A percentile compares a stretch with the other conserved stretches of the same genome.
These are phyloP conservation scores for Oreortyx pictus DNA, from an alignment of 2,797 vertebrate species.

Conservation along the genomic window DNA sequence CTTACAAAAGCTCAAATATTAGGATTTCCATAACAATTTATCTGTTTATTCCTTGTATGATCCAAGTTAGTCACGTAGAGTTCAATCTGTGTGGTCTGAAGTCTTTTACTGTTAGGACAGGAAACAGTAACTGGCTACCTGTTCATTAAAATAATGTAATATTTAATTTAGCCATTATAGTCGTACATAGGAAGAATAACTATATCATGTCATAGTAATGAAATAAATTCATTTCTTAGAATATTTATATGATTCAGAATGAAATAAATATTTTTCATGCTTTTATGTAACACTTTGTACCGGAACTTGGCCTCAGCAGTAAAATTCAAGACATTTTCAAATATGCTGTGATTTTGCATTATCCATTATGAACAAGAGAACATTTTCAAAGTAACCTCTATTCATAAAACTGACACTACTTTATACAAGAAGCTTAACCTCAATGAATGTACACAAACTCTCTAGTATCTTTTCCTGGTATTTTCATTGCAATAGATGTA, in stretches of 20 bases:
- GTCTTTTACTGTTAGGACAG: not conserved
- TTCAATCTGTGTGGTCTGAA: constrained; percentile 65
- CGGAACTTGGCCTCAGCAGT: not conserved
- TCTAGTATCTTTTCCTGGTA: not conserved
- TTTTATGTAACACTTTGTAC: not conserved
- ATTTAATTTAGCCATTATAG: not conserved
- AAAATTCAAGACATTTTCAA: not conserved
- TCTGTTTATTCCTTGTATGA: constrained; percentile 28
- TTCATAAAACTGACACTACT: not conserved
- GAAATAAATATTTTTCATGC: not conserved
- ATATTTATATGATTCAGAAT: not conserved
- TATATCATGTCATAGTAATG: not conserved
- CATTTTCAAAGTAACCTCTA: not conserved
- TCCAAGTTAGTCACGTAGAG: not conserved
- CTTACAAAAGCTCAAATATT: constrained; percentile 43
- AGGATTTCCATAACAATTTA: not conserved
- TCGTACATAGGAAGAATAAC: not conserved
- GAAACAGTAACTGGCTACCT: constrained; percentile 34
- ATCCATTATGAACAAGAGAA: not conserved
- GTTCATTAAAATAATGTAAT: constrained; percentile 2
- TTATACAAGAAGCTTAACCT: not conserved
- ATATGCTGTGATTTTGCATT: not conserved
- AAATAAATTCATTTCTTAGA: not conserved
- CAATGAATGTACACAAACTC: not conserved
- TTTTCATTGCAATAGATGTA: not conserved